Base-by-base conservation (phyloP, 2,797 vertebrate species). In the Hippoglossus hippoglossus region DNA sequence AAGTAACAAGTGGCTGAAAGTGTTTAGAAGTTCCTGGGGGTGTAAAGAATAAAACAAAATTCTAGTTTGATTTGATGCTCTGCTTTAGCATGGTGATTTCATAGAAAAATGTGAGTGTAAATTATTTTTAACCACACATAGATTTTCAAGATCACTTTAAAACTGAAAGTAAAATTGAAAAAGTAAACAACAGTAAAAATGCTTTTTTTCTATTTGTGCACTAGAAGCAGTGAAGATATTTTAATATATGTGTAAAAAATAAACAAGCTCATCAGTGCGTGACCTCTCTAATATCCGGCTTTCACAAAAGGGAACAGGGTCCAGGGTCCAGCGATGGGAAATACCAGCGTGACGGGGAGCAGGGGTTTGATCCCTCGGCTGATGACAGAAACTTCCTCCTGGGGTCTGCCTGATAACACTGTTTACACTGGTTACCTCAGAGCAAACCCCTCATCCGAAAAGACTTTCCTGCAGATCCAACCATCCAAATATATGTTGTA, bases 331-430 rank as follows among this genome's bases (percentile, higher is more conserved):
- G 70, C 25, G 11, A 57, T 70, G 55, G 78, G 89, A 93, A 91
- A 93, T 83, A 76, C 65, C 82, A 79, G 57, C 41, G 1, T 79
- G 75, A 82, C 24, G 16, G 62, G 60, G 60, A 53, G 21, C 31
- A 53, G 5, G 16, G 69, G 83, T 82, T 70, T 66, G 90, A 91
- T 89, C 69, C 39, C 77, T 86, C 75, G 66, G 75, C 77, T 63
- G 84, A 63, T 84, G 91, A 93, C 63, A 62, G 91, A 91, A 76
- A 84, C 69, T 84, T 94, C 91, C 91, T 93, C 74, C 91, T 91
- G 92, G 82, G 73, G 71, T 28, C 59, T 66, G 70, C 50, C 86
- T 83, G 92, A 94, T 92, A 94, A 92, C 77, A 80, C 57, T 89
- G 88, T 88, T 93, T 92, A 89, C 76, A 62, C 39, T 34, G 41